Evolutionary conservation across 2,113 vertebrate species (phyloP), one percentile per base, ranked within the genome.

Genomic region (Bos javanicus): DNA sequence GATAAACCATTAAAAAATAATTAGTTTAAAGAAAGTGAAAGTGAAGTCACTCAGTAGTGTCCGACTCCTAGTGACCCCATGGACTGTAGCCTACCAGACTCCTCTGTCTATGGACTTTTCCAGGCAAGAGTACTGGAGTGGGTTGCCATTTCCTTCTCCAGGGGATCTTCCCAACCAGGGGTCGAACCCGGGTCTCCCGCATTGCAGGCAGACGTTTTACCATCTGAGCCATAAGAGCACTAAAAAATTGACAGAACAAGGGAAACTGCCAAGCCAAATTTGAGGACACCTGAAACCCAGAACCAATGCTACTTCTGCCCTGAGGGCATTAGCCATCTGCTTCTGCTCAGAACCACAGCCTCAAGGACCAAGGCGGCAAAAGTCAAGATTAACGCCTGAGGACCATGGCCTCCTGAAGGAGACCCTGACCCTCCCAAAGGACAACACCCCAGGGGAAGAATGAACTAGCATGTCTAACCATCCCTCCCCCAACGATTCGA

Each of bases 251-350:
- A 46, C 62, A 94, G 87, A 21, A 87, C n/a, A 62, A 28, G 78
- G 78, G 17, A 23, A 81, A 91, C n/a, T 46, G 16, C 7, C 13
- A 85, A 11, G 23, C 3, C 54, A 94, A 81, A 95, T 80, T 67
- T 84, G 56, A 96, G 62, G n/a, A 60, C 90, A 96, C 33, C 11
- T 26, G 71, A 54, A 91, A 48, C n/a, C 52, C 19, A 96, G 78
- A 92, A 36, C 14, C 46, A 81, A 26, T n/a, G 33, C 50, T 23
- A 83, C 30, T 67, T 87, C 56, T 83, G 7, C 48, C n/a, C 48
- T 25, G 7, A 89, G 7, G 60, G 59, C 11, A 36, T 74, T n/a
- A 86, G 67, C 50, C 59, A 89, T 21, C n/a, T 0, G 7, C 52
- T 52, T 19, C 11, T 5, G 82, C 54, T 52, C 60, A 87, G 80